Conservation (phyloP, 35 echinoderm and acorn worm species). For the Apostichopus parvimensis region DNA sequence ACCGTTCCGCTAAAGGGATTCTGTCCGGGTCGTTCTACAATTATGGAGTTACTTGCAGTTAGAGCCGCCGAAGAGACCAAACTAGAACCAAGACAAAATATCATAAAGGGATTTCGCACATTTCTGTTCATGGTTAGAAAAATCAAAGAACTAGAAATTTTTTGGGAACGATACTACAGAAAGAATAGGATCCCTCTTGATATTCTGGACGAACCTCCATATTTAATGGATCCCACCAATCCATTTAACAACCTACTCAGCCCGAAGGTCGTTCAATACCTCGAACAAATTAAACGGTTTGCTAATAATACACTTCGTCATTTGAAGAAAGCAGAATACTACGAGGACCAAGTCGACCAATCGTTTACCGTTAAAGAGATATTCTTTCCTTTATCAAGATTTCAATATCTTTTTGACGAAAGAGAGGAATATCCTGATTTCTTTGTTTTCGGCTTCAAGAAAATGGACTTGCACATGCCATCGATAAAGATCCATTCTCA, state of each 20-base stretch:
- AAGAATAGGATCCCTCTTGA: not conserved
- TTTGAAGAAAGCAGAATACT: not conserved
- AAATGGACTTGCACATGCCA: not conserved
- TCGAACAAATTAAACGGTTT: not conserved
- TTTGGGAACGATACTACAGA: not conserved
- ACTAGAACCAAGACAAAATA: not conserved
- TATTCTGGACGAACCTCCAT: not conserved
- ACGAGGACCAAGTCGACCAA: not conserved
- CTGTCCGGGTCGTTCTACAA: not conserved
- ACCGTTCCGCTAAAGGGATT: not conserved
- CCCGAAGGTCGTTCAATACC: not conserved
- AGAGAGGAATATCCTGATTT: not conserved
- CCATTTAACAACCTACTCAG: slow-evolving; percentile 11
- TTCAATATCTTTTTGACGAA: not conserved
- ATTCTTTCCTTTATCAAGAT: not conserved
- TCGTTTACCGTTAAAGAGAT: not conserved
- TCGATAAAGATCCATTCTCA: not conserved
- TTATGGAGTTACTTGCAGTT: slow-evolving; percentile 17
- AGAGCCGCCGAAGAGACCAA: not conserved
- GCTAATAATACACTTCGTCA: not conserved
- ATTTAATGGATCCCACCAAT: slow-evolving; percentile 29
- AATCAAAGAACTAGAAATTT: not conserved
- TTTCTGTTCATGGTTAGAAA: not conserved
- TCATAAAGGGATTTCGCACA: not conserved
- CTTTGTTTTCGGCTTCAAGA: not conserved